These are phyloP conservation scores for Engraulis encrasicolus DNA, from an alignment of 2,113 vertebrate species.

Conservation along the genomic window DNA sequence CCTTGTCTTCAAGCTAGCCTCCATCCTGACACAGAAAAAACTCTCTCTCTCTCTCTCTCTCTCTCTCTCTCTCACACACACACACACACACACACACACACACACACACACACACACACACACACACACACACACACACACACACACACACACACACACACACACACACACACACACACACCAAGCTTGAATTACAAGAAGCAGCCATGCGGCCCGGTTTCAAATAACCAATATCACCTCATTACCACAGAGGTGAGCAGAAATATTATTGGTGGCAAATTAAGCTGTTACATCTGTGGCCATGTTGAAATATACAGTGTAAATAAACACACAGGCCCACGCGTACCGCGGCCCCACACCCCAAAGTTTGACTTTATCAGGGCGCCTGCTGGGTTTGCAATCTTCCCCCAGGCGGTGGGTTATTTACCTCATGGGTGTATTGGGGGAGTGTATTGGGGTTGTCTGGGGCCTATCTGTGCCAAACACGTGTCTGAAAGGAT, in stretches of 20 bases:
- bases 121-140: no score
- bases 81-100: no score
- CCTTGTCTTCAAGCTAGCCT: constrained; percentile 24
- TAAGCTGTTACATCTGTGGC: constrained; percentile 55
- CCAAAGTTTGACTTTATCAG: constrained; percentile 57
- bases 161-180: constrained; percentile 10
- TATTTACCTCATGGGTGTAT: constrained; percentile 58
- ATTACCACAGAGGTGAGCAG: constrained; percentile 52
- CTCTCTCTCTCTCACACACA: no score
- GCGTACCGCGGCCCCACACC: no score
- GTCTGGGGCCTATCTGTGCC: constrained; percentile 56
- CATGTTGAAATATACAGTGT: constrained; percentile 50
- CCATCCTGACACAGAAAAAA: constrained; percentile 38
- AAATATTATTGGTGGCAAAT: constrained; percentile 61
- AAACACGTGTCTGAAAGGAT: constrained; percentile 51
- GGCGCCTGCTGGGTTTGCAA: constrained; percentile 55
- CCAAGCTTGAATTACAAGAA: constrained; percentile 46
- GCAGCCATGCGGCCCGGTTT: constrained; percentile 51
- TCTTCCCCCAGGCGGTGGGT: constrained; percentile 56
- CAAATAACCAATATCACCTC: constrained; percentile 55
- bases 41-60: no score
- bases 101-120: no score
- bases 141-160: background rate
- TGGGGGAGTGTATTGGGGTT: constrained; percentile 43
- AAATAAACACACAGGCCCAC: constrained; percentile 57